Evolutionary conservation across 1,140 invertebrate species (phyloP).

Genomic region (Drosophila jambulina): DNA sequence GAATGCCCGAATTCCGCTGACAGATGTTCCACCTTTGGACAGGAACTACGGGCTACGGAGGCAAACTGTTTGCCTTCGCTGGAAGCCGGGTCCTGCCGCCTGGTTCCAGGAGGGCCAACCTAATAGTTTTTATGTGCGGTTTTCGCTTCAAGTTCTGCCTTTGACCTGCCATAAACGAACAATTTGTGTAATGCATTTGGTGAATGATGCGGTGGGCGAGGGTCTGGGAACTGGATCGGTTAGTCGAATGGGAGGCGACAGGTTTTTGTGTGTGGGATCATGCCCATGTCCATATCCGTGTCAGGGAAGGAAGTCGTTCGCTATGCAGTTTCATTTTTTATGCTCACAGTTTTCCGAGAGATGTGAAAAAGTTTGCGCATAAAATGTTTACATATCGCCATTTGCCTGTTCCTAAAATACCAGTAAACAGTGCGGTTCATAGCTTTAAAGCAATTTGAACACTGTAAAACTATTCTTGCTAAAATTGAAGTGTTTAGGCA

Average conservation of each 20-base stretch:
- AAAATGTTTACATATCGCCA: conserved; percentile 42
- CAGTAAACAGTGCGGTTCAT: neutral
- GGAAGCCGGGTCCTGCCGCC: conserved; percentile 1
- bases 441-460: neutral
- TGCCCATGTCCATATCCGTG: conserved; percentile 5
- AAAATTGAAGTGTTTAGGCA: too few relatives aligned
- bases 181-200: conserved; percentile 66
- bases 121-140: conserved; percentile 59
- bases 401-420: conserved; percentile 10
- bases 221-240: neutral
- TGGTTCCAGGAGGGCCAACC: conserved; percentile 5
- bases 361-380: conserved; percentile 37
- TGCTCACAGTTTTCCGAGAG: conserved; percentile 29
- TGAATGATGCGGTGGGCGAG: conserved; percentile 27
- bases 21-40: conserved; percentile 54
- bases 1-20: conserved; percentile 42
- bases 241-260: conserved; percentile 6
- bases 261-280: conserved; percentile 10
- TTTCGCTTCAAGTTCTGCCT: conserved; percentile 30
- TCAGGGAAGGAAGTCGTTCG: conserved; percentile 37
- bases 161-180: conserved; percentile 46
- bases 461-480: neutral
- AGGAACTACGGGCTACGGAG: conserved; percentile 18
- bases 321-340: conserved; percentile 39
- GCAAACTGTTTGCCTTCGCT: conserved; percentile 19